Conservation (phyloP, 2,888 invertebrate genomes). For the Acrocyrtus sp. region DNA sequence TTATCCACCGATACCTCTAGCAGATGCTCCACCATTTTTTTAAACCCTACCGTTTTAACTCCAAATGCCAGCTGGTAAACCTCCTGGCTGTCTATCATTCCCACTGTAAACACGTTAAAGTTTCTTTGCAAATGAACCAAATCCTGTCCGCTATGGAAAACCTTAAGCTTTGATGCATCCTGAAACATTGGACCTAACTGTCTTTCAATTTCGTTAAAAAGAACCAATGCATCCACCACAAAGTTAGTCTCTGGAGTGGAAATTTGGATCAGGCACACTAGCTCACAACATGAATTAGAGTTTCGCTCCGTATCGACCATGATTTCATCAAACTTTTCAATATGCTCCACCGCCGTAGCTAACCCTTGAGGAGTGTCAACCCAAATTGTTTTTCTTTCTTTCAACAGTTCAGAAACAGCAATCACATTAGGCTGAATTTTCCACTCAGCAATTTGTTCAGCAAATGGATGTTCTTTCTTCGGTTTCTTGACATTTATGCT, state of each 20-base stretch:
- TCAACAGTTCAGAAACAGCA: background rate
- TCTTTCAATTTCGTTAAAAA: background rate
- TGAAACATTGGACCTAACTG: background rate
- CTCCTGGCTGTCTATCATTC: conserved; percentile 11
- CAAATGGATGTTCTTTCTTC: background rate
- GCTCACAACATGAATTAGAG: background rate
- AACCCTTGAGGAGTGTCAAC: background rate
- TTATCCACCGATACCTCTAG: background rate
- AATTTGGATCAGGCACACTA: conserved; percentile 16
- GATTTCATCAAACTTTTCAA: background rate
- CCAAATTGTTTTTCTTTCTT: background rate
- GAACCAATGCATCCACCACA: conserved; percentile 12
- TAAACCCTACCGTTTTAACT: background rate
- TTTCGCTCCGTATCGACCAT: conserved; percentile 8
- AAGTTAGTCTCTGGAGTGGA: background rate
- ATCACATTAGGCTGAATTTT: background rate
- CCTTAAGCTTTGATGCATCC: conserved; percentile 7
- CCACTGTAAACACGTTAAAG: conserved; percentile 10
- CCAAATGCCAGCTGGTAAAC: background rate
- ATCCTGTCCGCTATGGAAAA: conserved; percentile 8
- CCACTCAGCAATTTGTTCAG: background rate
- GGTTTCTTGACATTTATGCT: background rate
- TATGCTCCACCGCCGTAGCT: background rate
- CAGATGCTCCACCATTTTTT: background rate
- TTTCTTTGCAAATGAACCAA: conserved; percentile 4